phyloP scores from a whole-genome alignment of 2,797 vertebrate genomes.

The Enteromius unitaeniatus region DNA sequence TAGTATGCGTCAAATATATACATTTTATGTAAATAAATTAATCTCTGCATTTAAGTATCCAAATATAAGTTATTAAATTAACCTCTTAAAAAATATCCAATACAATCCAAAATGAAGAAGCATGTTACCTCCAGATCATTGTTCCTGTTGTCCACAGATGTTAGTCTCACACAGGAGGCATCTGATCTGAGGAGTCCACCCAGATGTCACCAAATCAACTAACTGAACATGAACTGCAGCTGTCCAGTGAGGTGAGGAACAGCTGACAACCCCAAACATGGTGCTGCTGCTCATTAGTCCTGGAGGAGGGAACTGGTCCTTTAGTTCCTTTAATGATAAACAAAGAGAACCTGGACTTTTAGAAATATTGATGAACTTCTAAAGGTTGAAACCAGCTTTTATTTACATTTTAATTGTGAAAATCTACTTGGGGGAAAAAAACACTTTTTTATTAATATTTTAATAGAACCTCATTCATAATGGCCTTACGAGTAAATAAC shows the following conservation, averaged over 20 bases:
- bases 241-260: conserved; percentile 24
- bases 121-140: conserved; percentile 44
- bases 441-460: not conserved
- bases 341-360: not conserved
- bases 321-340: not conserved
- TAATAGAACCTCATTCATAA: not conserved
- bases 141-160: conserved; percentile 11
- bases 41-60: not conserved
- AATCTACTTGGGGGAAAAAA: not conserved
- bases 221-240: not conserved
- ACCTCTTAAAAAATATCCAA: not conserved
- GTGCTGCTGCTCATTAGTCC: not conserved
- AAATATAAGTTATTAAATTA: not conserved
- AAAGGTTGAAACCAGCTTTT: not conserved
- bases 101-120: not conserved
- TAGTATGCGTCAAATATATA: not conserved
- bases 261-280: conserved; percentile 27
- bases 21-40: not conserved
- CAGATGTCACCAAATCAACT: conserved; percentile 11
- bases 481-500: not conserved
- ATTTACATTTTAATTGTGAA: not conserved
- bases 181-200: conserved; percentile 12
- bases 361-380: not conserved
- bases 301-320: not conserved
- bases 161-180: not conserved